Conservation (phyloP, 2,797 vertebrate species). For the Gymnocypris eckloni region DNA sequence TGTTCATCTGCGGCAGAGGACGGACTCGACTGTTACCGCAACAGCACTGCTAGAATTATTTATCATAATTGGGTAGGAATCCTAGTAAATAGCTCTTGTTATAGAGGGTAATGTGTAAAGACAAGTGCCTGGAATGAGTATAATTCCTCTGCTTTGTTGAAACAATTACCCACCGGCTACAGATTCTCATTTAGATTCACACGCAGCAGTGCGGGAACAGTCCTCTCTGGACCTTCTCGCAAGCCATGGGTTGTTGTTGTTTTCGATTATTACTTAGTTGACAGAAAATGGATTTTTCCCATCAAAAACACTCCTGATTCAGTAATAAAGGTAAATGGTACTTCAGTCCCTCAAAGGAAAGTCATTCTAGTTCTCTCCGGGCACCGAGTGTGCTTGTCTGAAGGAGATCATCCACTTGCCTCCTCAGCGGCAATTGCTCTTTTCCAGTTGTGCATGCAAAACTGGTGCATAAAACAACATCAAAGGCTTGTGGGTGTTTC, state of each 20-base stretch:
- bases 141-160: slow-evolving; percentile 16
- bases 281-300: not conserved
- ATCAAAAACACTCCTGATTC: slow-evolving; percentile 31
- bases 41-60: slow-evolving; percentile 18
- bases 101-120: slow-evolving; percentile 26
- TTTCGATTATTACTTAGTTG: slow-evolving; percentile 30
- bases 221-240: slow-evolving; percentile 5
- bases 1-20: not conserved
- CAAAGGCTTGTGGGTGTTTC: slow-evolving; percentile 1
- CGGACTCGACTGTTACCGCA: not conserved
- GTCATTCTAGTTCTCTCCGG: not conserved
- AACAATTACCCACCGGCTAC: slow-evolving; percentile 18
- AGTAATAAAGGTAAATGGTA: slow-evolving; percentile 44
- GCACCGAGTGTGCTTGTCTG: slow-evolving; percentile 27
- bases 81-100: slow-evolving; percentile 11
- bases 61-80: not conserved
- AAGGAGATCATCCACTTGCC: slow-evolving; percentile 24
- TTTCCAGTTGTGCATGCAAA: not conserved
- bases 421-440: not conserved
- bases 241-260: not conserved
- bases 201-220: not conserved
- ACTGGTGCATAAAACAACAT: not conserved
- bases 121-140: slow-evolving; percentile 1
- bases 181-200: slow-evolving; percentile 30
- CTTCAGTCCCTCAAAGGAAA: slow-evolving; percentile 41